phyloP scores from a whole-genome alignment of 2,888 invertebrate genomes.

The Tenodera sinensis region DNA sequence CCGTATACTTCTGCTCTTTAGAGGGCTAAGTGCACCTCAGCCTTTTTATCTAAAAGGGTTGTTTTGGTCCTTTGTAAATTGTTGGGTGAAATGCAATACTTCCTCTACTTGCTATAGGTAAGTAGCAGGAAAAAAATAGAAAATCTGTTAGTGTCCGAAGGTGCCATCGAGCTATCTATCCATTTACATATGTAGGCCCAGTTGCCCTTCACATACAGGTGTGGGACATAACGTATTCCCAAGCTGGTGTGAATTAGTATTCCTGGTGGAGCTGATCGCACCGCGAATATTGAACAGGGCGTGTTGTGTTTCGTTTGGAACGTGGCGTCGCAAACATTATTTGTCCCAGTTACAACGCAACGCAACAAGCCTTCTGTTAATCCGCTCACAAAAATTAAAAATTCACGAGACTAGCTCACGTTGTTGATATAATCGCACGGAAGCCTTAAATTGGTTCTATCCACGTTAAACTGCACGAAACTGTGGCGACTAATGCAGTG shows the following conservation, averaged over 20 bases:
- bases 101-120: no score
- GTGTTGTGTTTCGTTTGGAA: background rate
- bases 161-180: no score
- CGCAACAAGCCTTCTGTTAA: background rate
- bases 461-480: no score
- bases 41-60: no score
- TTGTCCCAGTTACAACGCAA: background rate
- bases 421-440: background rate
- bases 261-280: background rate
- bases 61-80: no score
- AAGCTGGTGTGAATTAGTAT: background rate
- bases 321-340: background rate
- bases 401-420: background rate
- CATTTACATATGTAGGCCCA: background rate
- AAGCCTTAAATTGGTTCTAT: no score
- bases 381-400: background rate
- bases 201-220: background rate
- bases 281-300: background rate
- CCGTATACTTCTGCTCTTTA: no score
- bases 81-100: no score
- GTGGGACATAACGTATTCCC: background rate
- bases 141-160: no score
- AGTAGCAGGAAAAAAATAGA: no score
- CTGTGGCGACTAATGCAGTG: no score
- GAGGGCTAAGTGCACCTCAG: no score